Base-by-base conservation (phyloP, 2,888 invertebrate species). In the Ceratothoa steindachneri region DNA sequence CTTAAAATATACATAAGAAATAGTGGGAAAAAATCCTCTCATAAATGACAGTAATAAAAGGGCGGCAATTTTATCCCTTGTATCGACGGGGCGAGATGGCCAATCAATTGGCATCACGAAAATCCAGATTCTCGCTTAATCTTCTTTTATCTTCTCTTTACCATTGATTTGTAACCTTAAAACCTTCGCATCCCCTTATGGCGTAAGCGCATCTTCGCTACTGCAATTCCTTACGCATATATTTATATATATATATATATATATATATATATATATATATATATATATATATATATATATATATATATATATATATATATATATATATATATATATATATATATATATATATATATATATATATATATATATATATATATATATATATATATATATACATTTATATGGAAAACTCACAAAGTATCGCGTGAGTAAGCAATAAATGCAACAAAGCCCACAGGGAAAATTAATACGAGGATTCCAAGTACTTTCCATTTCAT, bases 81-180 rank as follows among this genome's bases (percentile, higher is more conserved):
- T 41, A 41, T 41, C 41, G 41, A 41, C 41, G 5, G 41, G 41
- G 41, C 5, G 41, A 41, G 12, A 41, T 41, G 7, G 41, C 41
- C 27, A n/a, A 22, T 60, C 19, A 60, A 41, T 41, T 12, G 41
- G 5, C 60, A n/a, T 60, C 24, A 7, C 5, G n/a, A 60, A 60
- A 24, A 24, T 60, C 9, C 9, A 19, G 5, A 19, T 24, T 24
- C n/a, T 19, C n/a, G 5, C n/a, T 60, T 19, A 60, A 24, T n/a
- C 60, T 24, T n/a, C 9, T 19, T n/a, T n/a, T 19, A 60, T 5
- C 60, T n/a, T 60, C 60, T 60, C 19, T 60, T 19, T 60, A 41
- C 7, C 41, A 41, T 41, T 41, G 41, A 41, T 70, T 70, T 70
- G 70, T 70, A 55, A 28, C 60, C 53, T 24, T 70, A 55, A 70